phyloP scores from a whole-genome alignment of 2,888 invertebrate species.

The Phortica magna region DNA sequence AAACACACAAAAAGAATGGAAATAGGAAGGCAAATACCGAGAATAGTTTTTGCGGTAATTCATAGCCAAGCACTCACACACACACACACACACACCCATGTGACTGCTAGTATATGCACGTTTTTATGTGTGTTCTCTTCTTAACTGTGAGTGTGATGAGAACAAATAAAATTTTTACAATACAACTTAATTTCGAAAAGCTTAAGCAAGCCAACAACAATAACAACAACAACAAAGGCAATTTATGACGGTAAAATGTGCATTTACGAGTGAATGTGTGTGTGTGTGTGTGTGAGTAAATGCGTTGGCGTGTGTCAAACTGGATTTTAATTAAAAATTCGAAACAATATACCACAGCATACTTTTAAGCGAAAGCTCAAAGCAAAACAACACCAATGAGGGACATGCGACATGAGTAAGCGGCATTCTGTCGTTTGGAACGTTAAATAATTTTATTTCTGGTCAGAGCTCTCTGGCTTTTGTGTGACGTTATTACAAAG shows the following conservation, averaged over 20 bases:
- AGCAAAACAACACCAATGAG: neutral
- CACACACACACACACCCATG: neutral
- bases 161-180: constrained; percentile 17
- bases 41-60: constrained; percentile 10
- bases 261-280: neutral
- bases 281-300: neutral
- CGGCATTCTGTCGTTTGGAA: neutral
- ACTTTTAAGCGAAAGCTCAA: constrained; percentile 12
- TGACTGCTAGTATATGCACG: too few species aligned
- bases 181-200: constrained; percentile 13
- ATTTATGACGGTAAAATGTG: constrained; percentile 40
- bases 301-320: constrained; percentile 12
- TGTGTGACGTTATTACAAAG: too few species aligned
- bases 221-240: neutral
- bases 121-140: too few species aligned
- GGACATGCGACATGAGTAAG: neutral
- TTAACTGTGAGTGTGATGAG: neutral
- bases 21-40: constrained; percentile 3
- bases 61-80: neutral
- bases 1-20: neutral
- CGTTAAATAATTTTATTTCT: too few species aligned
- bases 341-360: constrained; percentile 11
- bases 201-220: neutral
- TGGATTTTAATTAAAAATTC: constrained; percentile 54
- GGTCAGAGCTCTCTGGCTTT: too few species aligned